Conservation (phyloP, 2,797 vertebrate species). For the Lagodon rhomboides region DNA sequence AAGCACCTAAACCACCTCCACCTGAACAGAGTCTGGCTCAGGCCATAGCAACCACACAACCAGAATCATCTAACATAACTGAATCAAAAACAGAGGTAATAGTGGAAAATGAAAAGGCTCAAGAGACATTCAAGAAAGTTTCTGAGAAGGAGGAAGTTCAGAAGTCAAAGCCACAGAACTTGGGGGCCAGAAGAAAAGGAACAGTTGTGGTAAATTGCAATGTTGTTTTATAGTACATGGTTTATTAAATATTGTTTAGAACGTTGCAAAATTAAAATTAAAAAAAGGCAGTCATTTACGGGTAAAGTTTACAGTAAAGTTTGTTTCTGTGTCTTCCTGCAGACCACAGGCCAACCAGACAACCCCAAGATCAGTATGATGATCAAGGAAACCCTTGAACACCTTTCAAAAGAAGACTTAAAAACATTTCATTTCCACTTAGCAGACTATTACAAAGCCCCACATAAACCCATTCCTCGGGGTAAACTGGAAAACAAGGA, state of each 20-base stretch:
- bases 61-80: fast-evolving
- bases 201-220: not conserved
- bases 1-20: not conserved
- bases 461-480: fast-evolving
- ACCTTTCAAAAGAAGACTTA: not conserved
- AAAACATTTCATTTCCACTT: constrained; percentile 28
- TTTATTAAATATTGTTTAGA: no score
- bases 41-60: no score
- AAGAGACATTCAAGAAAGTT: fast-evolving
- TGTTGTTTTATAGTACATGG: not conserved
- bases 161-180: not conserved
- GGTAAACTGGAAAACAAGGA: constrained; percentile 31
- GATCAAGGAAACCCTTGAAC: constrained; percentile 1
- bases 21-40: not conserved
- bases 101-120: not conserved
- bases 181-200: not conserved
- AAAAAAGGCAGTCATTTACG: no score
- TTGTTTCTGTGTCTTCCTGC: constrained; percentile 3
- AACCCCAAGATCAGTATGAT: fast-evolving
- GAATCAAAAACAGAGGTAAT: not conserved
- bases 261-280: no score
- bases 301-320: no score
- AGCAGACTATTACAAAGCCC: fast-evolving
- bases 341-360: not conserved
- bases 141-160: not conserved